phyloP scores from a whole-genome alignment of 2,888 invertebrate species.

The Agrilus biguttatus region DNA sequence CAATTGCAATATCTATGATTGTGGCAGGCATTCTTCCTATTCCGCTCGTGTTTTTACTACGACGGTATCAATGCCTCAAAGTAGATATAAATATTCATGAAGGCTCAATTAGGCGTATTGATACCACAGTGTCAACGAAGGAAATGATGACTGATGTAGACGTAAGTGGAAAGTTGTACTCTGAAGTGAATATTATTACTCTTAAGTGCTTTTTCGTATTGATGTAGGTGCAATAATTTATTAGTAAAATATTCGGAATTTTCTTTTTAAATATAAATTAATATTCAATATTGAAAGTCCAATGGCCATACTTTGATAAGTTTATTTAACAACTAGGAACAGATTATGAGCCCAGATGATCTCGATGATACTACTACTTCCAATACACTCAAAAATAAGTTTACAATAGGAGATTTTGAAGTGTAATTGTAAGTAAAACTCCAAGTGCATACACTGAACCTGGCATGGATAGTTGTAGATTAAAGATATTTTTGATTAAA shows the following conservation, averaged over 20 bases:
- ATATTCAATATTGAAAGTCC: too few species aligned
- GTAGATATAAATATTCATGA: slow-evolving; percentile 84
- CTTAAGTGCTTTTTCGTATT: too few species aligned
- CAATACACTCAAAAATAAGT: slow-evolving; percentile 37
- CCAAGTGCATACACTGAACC: background rate
- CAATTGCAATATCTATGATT: slow-evolving; percentile 61
- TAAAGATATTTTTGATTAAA: too few species aligned
- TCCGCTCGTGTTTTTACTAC: slow-evolving; percentile 68
- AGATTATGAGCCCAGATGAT: slow-evolving; percentile 32
- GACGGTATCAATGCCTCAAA: slow-evolving; percentile 78
- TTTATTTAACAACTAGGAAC: slow-evolving; percentile 24
- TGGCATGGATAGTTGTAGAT: too few species aligned
- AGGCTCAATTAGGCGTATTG: slow-evolving; percentile 80
- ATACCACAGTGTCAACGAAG: slow-evolving; percentile 85
- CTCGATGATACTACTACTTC: slow-evolving; percentile 27
- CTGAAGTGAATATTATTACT: too few species aligned
- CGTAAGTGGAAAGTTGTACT: slow-evolving; percentile 43
- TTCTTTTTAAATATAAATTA: too few species aligned
- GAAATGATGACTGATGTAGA: slow-evolving; percentile 92
- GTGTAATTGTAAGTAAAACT: slow-evolving; percentile 36
- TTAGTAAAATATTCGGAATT: too few species aligned
- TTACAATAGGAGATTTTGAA: slow-evolving; percentile 67
- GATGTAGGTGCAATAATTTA: too few species aligned
- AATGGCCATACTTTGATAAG: too few species aligned
- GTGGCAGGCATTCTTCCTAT: slow-evolving; percentile 72